Evolutionary conservation across 2,797 vertebrate genomes (phyloP), one percentile per base, ranked within the genome.

Genomic region (Melanotaenia trifasciata): DNA sequence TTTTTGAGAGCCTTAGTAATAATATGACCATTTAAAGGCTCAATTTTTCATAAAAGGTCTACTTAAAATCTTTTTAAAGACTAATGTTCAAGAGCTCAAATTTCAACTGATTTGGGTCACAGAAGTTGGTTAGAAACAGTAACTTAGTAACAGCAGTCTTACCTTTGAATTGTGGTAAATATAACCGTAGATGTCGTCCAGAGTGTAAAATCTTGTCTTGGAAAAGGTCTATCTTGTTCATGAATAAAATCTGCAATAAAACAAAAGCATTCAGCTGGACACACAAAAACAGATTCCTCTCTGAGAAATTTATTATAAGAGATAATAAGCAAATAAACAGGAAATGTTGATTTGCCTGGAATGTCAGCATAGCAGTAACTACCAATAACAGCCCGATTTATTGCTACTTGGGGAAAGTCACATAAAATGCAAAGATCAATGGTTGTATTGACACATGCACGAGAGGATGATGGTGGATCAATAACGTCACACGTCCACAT

Each of bases 161-260:
- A 95, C 95, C 95, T 94, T 91, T 94, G 75, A 90, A 96, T 61
- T 91, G 90, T 0, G 94, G 92, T 64, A 94, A 87, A 79, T 94
- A 94, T 0, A 92, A 79, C 22, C 94, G 84, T 68, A 95, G 92
- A 67, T 95, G 95, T 58, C 94, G 90, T 5, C 84, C 89, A 0
- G 93, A 94, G 81, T 93, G 92, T 71, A 95, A 90, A 78, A 96
- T 93, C 94, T 96, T 95, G 83, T 95, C 93, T 90, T 96, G 94
- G 78, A 96, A 95, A 70, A 96, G 94, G 80, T 96, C 94, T 33
- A 95, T 95, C 90, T 96, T 96, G 83, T 96, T 96, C 93, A 95
- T 92, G 86, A 95, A 96, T 74, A 95, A 92, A 81, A 96, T 95
- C 95, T 95, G 90, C 8, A 92, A 88, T 30, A 50, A 71, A 35